Conservation (phyloP, 2,888 invertebrate species). For the Netelia fuscicornis region DNA sequence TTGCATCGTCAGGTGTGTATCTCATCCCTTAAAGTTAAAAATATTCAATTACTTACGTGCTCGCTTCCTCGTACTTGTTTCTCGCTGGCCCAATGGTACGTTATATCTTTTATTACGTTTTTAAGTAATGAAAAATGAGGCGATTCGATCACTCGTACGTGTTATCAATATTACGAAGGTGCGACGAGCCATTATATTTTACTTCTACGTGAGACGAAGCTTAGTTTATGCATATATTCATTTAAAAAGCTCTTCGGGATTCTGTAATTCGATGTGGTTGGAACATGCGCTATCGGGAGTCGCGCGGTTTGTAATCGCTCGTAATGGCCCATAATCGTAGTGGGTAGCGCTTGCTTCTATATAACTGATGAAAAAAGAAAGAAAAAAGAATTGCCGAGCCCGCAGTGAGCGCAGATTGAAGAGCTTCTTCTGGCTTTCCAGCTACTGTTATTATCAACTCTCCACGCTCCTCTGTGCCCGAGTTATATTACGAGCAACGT, state of each 20-base stretch:
- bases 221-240: background rate
- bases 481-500: background rate
- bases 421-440: slow-evolving; percentile 30
- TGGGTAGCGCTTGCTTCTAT: background rate
- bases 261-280: background rate
- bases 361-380: background rate
- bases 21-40: too few relatives aligned
- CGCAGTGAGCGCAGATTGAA: slow-evolving; percentile 33
- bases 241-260: background rate
- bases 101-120: too few relatives aligned
- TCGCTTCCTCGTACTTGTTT: too few relatives aligned
- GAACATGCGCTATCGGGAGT: background rate
- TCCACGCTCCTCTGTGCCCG: slow-evolving; percentile 1
- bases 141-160: too few relatives aligned
- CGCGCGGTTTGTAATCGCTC: slow-evolving; percentile 11
- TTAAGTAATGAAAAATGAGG: too few relatives aligned
- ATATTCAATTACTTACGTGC: too few relatives aligned
- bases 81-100: too few relatives aligned
- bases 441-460: slow-evolving; percentile 47
- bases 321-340: background rate
- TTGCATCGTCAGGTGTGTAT: too few relatives aligned
- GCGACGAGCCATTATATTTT: background rate
- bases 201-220: background rate
- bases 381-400: slow-evolving; percentile 4
- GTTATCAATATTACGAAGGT: too few relatives aligned